Conservation (phyloP, 2,888 invertebrate species). For the Mechanitis mazaeus region DNA sequence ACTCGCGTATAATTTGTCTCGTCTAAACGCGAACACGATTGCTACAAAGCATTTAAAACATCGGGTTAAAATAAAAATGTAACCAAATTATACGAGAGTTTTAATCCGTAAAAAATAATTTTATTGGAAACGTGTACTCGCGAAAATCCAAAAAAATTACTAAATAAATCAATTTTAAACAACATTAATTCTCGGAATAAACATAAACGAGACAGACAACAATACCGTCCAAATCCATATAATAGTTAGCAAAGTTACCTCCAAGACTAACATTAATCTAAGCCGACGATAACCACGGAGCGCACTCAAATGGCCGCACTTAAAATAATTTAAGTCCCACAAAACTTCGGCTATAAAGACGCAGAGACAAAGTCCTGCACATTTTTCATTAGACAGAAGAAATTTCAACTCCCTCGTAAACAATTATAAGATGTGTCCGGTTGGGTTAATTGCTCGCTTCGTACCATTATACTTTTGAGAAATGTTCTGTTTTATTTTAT, state of each 20-base stretch:
- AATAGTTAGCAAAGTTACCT: slow-evolving; percentile 22
- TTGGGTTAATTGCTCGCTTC: slow-evolving; percentile 45
- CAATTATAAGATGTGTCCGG: slow-evolving; percentile 62
- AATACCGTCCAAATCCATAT: slow-evolving; percentile 15
- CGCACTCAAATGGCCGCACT: slow-evolving; percentile 59
- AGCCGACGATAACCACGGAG: slow-evolving; percentile 66
- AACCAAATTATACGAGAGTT: too few species aligned
- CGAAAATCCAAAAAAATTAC: too few species aligned
- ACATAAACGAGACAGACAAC: neutral
- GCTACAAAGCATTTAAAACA: too few species aligned
- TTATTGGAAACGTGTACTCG: too few species aligned
- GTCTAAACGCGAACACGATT: too few species aligned
- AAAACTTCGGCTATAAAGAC: slow-evolving; percentile 66
- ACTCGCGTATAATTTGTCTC: too few species aligned
- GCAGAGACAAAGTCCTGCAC: slow-evolving; percentile 61
- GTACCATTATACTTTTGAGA: slow-evolving; percentile 14
- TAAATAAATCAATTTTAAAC: neutral
- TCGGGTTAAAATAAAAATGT: too few species aligned
- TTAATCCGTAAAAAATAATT: too few species aligned
- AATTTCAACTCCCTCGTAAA: slow-evolving; percentile 54
- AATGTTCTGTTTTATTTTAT: too few species aligned
- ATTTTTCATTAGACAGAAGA: slow-evolving; percentile 66
- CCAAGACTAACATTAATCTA: slow-evolving; percentile 52
- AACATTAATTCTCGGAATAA: neutral
- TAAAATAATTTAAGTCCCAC: slow-evolving; percentile 67